A percentile compares a stretch with the other conserved stretches of the same genome.
phyloP scores from a whole-genome alignment of 1,140 invertebrate genomes.

The Plectus sambesii region DNA sequence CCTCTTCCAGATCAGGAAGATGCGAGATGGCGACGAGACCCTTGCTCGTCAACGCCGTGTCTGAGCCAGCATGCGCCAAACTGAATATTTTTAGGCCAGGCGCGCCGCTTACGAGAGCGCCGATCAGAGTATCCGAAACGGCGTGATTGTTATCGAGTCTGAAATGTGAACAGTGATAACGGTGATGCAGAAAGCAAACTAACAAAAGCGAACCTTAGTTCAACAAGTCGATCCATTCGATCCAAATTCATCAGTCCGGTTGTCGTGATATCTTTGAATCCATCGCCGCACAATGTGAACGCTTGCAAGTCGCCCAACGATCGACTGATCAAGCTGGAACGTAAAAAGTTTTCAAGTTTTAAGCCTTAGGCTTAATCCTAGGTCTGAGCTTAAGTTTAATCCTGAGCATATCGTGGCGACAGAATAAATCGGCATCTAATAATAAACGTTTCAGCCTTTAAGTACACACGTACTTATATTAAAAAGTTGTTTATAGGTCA shows the following conservation, averaged over 20 bases:
- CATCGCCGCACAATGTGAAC: slow-evolving; percentile 31
- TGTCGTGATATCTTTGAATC: slow-evolving; percentile 25
- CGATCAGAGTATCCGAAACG: slow-evolving; percentile 27
- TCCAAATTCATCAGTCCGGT: slow-evolving; percentile 20
- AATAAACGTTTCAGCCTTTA: too few species aligned
- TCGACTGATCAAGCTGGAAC: slow-evolving; percentile 37
- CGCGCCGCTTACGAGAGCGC: slow-evolving; percentile 15
- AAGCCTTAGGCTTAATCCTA: too few species aligned
- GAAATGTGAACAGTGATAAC: slow-evolving; percentile 13
- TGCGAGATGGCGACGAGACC: slow-evolving; percentile 23
- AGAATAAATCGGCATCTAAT: too few species aligned
- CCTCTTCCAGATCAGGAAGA: slow-evolving; percentile 29
- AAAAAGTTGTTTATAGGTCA: too few species aligned
- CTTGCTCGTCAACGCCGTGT: slow-evolving; percentile 23
- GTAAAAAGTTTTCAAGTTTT: slow-evolving; percentile 8
- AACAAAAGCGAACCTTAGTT: slow-evolving; percentile 19
- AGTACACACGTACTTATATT: too few species aligned
- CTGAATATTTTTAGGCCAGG: slow-evolving; percentile 25
- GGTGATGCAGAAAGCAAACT: not conserved
- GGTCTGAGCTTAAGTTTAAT: too few species aligned
- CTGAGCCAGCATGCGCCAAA: slow-evolving; percentile 38
- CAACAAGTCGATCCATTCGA: slow-evolving; percentile 21
- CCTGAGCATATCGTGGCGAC: too few species aligned
- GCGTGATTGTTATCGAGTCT: slow-evolving; percentile 38
- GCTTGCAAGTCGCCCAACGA: slow-evolving; percentile 31